Evolutionary conservation across 1,140 invertebrate species (phyloP).

Genomic region (Drosophila repleta): DNA sequence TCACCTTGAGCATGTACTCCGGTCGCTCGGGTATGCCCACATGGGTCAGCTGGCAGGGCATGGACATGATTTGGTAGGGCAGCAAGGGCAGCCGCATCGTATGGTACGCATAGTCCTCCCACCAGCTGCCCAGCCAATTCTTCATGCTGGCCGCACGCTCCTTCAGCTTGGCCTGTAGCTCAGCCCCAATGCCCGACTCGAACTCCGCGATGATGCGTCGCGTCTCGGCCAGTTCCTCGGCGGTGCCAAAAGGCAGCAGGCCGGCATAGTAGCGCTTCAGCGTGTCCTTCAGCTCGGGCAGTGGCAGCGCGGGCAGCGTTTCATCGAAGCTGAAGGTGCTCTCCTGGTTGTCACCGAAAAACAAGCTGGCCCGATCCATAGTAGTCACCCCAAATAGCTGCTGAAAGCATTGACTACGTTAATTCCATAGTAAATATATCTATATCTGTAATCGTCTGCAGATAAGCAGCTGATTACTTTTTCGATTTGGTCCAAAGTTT

Average conservation of each 20-base stretch:
- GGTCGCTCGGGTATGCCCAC: slow-evolving; percentile 67
- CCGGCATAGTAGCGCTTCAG: slow-evolving; percentile 87
- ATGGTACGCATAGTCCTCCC: slow-evolving; percentile 91
- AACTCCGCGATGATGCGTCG: slow-evolving; percentile 86
- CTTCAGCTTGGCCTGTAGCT: slow-evolving; percentile 88
- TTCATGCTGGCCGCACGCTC: slow-evolving; percentile 84
- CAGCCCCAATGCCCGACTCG: slow-evolving; percentile 84
- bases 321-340: slow-evolving; percentile 82
- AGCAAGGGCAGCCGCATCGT: slow-evolving; percentile 87
- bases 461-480: slow-evolving; percentile 29
- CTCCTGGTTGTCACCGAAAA: slow-evolving; percentile 64
- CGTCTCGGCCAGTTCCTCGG: slow-evolving; percentile 85
- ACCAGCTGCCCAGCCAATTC: slow-evolving; percentile 87
- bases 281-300: slow-evolving; percentile 88
- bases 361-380: slow-evolving; percentile 77
- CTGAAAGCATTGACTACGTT: slow-evolving; percentile 12
- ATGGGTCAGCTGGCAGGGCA: slow-evolving; percentile 61
- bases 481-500: slow-evolving; percentile 63
- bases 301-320: slow-evolving; percentile 86
- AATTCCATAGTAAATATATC: not conserved
- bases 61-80: slow-evolving; percentile 84
- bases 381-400: not conserved
- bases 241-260: slow-evolving; percentile 85
- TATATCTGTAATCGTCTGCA: slow-evolving; percentile 8
- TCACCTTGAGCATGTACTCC: slow-evolving; percentile 68